phyloP scores from a whole-genome alignment of 2,797 vertebrate species.

The Gymnocypris eckloni region DNA sequence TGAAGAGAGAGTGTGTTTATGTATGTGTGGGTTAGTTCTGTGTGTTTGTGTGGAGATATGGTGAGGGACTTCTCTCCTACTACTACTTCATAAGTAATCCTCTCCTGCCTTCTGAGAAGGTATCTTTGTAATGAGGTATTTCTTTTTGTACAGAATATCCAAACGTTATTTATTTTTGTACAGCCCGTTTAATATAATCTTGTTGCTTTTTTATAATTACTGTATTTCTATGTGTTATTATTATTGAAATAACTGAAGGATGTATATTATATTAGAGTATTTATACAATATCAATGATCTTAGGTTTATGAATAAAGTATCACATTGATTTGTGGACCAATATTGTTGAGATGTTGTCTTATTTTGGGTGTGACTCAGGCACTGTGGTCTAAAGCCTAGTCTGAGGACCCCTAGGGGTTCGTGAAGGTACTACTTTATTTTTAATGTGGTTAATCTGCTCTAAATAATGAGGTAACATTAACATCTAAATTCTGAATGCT shows the following conservation, averaged over 20 bases:
- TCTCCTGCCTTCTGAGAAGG: conserved; percentile 95
- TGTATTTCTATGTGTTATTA: conserved; percentile 81
- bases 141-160: conserved; percentile 93
- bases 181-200: conserved; percentile 95
- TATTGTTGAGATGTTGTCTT: conserved; percentile 63
- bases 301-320: conserved; percentile 85
- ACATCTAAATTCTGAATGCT: neutral
- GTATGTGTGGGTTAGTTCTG: conserved; percentile 46
- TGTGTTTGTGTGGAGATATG: conserved; percentile 64
- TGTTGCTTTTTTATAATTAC: conserved; percentile 87
- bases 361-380: neutral
- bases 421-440: neutral
- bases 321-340: conserved; percentile 73
- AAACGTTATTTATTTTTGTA: conserved; percentile 99
- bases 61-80: conserved; percentile 79
- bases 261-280: conserved; percentile 98
- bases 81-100: conserved; percentile 98
- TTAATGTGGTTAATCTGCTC: neutral
- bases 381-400: neutral
- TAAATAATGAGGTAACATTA: neutral
- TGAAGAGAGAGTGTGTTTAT: conserved; percentile 43
- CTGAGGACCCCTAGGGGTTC: neutral
- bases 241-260: conserved; percentile 85
- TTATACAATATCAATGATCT: conserved; percentile 90
- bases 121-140: conserved; percentile 70